Evolutionary conservation across 2,888 invertebrate species (phyloP), one percentile per base, ranked within the genome.

Genomic region (Synanthedon myopaeformis): DNA sequence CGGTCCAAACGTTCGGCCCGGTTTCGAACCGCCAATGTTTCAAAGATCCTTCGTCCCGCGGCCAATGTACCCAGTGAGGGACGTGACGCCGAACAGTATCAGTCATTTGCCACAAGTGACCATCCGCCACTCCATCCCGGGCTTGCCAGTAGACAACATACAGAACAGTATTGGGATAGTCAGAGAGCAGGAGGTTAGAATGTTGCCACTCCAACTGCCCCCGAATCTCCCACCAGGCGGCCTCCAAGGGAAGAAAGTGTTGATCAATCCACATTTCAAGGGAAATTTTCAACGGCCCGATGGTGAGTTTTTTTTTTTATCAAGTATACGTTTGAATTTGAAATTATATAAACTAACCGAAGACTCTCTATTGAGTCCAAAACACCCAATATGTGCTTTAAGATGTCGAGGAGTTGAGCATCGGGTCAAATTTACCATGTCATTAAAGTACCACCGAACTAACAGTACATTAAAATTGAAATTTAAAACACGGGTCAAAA

Each of bases 211-310:
- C 3, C 69, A 77, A 12, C 53, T 82, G 4, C 81, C 85, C 0
- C 69, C 76, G 0, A 70, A 70, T 41, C 57, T 76, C 50, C 77
- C 82, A 0, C 77, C 82, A 0, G 75, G 74, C 0, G 89, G 89
- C 0, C 51, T 84, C 35, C 71, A 79, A 0, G 86, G 85, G n/a
- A 91, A 89, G 77, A 93, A 90, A 70, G 93, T 89, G 70, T 86
- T 89, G 65, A 93, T 91, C 67, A 93, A 90, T 81, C 94, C 91
- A 6, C 91, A 91, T 68, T 92, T 90, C 64, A 89, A 90, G 72
- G 92, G 90, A 13, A 88, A 81, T 52, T 89, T 90, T 57, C 90
- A 89, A 59, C 83, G 89, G 0, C 87, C 84, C 0, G 90, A 90
- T 64, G 89, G 88, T 91, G 72, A 78, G 70, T 64, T 53, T 12